Percentiles rank a stretch among this genome's conserved stretches.
These are phyloP conservation scores for Neomonachus schauinslandi DNA, from an alignment of 2,113 vertebrate genomes.

Conservation along the genomic window DNA sequence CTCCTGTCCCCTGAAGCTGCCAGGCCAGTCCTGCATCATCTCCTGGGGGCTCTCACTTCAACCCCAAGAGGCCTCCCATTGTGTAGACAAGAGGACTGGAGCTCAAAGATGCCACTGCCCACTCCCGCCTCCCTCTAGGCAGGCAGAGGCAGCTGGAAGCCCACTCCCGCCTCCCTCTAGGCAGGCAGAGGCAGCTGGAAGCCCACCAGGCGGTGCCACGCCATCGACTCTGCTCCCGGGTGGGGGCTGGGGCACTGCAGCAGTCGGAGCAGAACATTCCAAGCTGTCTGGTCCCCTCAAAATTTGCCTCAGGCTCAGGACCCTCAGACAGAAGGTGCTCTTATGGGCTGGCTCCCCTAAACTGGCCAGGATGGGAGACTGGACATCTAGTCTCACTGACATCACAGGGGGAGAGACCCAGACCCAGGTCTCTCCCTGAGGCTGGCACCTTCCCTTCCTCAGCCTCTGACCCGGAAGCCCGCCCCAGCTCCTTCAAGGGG, in stretches of 20 bases:
- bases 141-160: no score
- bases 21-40: slow-evolving; percentile 1
- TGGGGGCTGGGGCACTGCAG: background rate
- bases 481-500: background rate
- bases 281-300: background rate
- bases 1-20: background rate
- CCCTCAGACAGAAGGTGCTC: background rate
- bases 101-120: background rate
- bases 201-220: background rate
- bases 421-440: no score
- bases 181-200: background rate
- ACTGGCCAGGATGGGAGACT: background rate
- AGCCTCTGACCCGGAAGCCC: background rate
- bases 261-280: background rate
- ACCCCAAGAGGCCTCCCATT: background rate
- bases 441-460: background rate
- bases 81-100: background rate
- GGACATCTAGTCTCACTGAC: background rate
- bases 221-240: background rate
- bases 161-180: no score
- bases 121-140: no score
- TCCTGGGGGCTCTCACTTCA: background rate
- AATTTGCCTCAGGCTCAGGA: background rate
- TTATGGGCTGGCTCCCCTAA: background rate
- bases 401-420: background rate